Conservation (phyloP, 2,113 vertebrate genomes). For the Gopherus flavomarginatus region DNA sequence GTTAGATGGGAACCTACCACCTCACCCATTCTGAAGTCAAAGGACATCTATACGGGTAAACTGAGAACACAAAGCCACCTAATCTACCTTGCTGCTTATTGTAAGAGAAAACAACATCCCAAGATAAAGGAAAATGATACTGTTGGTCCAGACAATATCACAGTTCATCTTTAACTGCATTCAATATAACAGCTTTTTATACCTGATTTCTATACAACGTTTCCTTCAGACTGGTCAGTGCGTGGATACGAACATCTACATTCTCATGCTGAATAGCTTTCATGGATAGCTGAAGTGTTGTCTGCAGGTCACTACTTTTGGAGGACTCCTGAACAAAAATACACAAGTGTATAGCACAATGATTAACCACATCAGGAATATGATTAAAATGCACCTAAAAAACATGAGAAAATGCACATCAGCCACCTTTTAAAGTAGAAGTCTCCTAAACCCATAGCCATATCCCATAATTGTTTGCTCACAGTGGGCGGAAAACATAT, state of each 20-base stretch:
- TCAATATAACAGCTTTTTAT: background rate
- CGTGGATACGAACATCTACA: constrained; percentile 95
- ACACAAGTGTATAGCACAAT: background rate
- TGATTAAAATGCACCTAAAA: background rate
- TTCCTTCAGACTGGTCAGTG: constrained; percentile 94
- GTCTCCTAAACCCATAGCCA: background rate
- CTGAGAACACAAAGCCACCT: background rate
- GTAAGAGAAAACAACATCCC: background rate
- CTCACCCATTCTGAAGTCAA: background rate
- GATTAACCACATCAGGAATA: background rate
- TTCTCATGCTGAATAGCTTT: constrained; percentile 97
- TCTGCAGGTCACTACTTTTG: constrained; percentile 90
- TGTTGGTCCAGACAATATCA: background rate
- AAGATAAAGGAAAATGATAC: background rate
- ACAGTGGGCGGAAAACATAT: background rate
- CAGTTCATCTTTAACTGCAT: background rate
- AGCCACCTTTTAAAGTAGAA: background rate
- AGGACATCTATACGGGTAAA: background rate
- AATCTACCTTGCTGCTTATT: background rate
- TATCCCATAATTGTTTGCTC: background rate
- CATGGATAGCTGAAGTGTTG: constrained; percentile 92
- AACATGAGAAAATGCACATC: background rate
- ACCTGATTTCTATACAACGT: constrained; percentile 96
- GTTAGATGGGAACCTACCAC: background rate
- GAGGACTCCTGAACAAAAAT: constrained; percentile 85